These are phyloP conservation scores for Zapus hudsonius DNA, from an alignment of 2,113 vertebrate genomes.

Conservation along the genomic window DNA sequence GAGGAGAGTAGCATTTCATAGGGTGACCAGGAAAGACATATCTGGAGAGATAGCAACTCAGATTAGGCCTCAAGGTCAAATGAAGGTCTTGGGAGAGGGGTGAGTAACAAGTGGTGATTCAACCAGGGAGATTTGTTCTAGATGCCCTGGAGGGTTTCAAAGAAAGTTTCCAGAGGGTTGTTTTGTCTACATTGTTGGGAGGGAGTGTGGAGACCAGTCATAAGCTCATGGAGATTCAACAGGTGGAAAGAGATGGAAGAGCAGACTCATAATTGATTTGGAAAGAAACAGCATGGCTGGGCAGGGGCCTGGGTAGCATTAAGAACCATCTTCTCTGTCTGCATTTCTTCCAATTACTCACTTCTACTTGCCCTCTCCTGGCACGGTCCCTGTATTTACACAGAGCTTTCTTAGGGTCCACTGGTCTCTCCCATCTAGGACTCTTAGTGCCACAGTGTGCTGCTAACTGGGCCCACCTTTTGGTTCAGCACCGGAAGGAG, in stretches of 20 bases:
- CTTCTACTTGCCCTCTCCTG: background rate
- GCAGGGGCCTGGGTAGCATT: background rate
- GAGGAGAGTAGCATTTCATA: background rate
- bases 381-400: background rate
- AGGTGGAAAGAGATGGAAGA: background rate
- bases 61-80: background rate
- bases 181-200: background rate
- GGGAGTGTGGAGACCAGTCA: background rate
- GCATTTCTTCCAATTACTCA: background rate
- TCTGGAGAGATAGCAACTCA: background rate
- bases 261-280: background rate
- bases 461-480: background rate
- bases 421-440: background rate
- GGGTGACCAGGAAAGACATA: background rate
- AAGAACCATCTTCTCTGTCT: background rate
- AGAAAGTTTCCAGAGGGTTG: background rate
- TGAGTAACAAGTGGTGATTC: background rate
- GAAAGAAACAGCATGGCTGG: background rate
- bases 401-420: accelerated
- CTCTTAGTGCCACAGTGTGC: background rate
- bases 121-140: background rate
- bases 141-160: background rate
- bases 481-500: background rate
- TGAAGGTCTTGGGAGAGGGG: too few species aligned
- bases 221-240: background rate